Conservation (phyloP, 2,888 invertebrate genomes). For the Drosophila nr. perissopoda region DNA sequence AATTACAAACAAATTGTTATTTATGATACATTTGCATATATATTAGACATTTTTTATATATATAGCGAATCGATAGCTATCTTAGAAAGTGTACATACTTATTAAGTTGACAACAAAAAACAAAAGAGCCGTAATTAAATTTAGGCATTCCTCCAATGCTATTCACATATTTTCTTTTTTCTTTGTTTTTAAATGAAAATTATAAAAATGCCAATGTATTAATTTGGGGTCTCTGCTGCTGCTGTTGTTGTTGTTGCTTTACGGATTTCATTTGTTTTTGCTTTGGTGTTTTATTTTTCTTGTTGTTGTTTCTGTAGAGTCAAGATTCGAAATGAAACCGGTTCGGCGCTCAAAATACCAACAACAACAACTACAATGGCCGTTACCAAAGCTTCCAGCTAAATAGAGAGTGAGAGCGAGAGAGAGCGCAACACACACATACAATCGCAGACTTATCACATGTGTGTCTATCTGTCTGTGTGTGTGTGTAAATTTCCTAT, state of each 20-base stretch:
- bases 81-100: constrained; percentile 43
- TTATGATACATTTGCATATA: not conserved
- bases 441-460: constrained; percentile 6
- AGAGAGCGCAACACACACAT: constrained; percentile 19
- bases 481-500: constrained; percentile 50
- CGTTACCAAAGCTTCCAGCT: constrained; percentile 54
- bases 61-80: constrained; percentile 15
- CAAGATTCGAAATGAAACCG: constrained; percentile 63
- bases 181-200: constrained; percentile 61
- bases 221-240: constrained; percentile 50
- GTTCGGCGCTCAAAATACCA: constrained; percentile 53
- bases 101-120: constrained; percentile 32
- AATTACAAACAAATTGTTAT: not conserved
- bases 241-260: constrained; percentile 28
- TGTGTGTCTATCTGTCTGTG: constrained; percentile 5
- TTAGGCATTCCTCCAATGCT: constrained; percentile 53
- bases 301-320: constrained; percentile 28
- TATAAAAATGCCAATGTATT: constrained; percentile 64
- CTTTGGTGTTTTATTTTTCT: constrained; percentile 6
- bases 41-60: not conserved
- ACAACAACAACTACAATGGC: constrained; percentile 42
- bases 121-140: constrained; percentile 46
- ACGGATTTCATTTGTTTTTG: constrained; percentile 55
- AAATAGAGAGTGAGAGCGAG: constrained; percentile 44
- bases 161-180: constrained; percentile 40